Evolutionary conservation across 2,888 invertebrate species (phyloP).

Genomic region (Abrostola triplasia): DNA sequence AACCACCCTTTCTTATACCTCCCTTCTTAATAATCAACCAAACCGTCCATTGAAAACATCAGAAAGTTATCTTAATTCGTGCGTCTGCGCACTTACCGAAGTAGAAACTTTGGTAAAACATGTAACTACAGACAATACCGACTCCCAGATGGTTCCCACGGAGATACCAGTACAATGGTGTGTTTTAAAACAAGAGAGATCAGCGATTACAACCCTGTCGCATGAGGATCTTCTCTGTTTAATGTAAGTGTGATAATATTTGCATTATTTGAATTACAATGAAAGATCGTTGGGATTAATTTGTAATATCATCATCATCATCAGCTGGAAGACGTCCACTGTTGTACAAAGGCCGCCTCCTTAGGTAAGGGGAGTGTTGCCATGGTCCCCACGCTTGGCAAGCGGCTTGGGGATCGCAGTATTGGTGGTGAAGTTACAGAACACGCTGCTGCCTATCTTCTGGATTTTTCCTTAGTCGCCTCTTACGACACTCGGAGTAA

Average conservation of each 20-base stretch:
- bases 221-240: background rate
- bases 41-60: background rate
- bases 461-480: too few relatives aligned
- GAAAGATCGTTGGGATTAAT: background rate
- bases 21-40: background rate
- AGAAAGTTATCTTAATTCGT: conserved; percentile 26
- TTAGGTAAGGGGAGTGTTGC: too few relatives aligned
- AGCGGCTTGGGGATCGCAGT: too few relatives aligned
- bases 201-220: conserved; percentile 20
- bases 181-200: conserved; percentile 30
- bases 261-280: background rate
- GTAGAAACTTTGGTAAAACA: conserved; percentile 50
- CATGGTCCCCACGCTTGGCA: too few relatives aligned
- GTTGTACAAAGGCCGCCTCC: too few relatives aligned
- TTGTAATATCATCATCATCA: background rate
- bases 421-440: too few relatives aligned
- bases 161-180: conserved; percentile 22
- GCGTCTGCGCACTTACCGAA: background rate
- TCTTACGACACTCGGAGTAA: too few relatives aligned
- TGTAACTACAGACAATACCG: conserved; percentile 40
- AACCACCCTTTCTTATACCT: too few relatives aligned
- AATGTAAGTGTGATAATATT: background rate
- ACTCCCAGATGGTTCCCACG: conserved; percentile 44
- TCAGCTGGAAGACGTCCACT: too few relatives aligned
- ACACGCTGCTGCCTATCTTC: too few relatives aligned